Evolutionary conservation across 2,113 vertebrate species (phyloP).

Genomic region (Cercocebus atys): DNA sequence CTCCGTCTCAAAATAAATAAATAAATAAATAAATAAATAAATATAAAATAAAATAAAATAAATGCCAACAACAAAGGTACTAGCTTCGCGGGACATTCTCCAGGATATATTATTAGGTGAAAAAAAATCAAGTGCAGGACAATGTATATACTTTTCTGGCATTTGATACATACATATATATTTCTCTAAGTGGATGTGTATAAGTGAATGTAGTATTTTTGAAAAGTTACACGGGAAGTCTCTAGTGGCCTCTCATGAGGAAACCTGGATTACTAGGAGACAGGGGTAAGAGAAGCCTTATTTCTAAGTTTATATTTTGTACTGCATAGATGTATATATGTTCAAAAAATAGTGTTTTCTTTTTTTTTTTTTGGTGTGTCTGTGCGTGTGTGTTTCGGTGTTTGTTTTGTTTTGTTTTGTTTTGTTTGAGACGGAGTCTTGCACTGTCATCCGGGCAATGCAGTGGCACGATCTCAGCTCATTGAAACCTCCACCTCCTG

Average conservation of each 20-base stretch:
- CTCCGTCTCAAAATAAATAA: not conserved
- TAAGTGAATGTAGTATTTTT: not conserved
- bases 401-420: too few relatives aligned
- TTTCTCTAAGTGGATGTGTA: not conserved
- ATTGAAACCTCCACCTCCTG: too few relatives aligned
- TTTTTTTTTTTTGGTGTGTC: too few relatives aligned
- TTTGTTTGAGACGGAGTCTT: too few relatives aligned
- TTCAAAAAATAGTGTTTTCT: not conserved
- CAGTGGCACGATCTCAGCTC: too few relatives aligned
- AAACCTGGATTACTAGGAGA: not conserved
- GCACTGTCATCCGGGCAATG: too few relatives aligned
- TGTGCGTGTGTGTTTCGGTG: too few relatives aligned
- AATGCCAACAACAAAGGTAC: not conserved
- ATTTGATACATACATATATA: not conserved
- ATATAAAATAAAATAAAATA: constrained; percentile 43
- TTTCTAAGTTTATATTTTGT: not conserved
- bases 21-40: not conserved
- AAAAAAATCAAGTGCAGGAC: not conserved
- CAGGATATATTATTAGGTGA: not conserved
- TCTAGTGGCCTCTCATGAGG: not conserved
- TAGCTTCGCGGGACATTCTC: not conserved
- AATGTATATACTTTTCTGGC: not conserved
- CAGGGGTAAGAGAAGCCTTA: not conserved
- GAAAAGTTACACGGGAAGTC: not conserved
- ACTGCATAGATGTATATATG: not conserved